Evolutionary conservation across 2,113 vertebrate species (phyloP), one percentile per base, ranked within the genome.

Genomic region (Jaculus jaculus): DNA sequence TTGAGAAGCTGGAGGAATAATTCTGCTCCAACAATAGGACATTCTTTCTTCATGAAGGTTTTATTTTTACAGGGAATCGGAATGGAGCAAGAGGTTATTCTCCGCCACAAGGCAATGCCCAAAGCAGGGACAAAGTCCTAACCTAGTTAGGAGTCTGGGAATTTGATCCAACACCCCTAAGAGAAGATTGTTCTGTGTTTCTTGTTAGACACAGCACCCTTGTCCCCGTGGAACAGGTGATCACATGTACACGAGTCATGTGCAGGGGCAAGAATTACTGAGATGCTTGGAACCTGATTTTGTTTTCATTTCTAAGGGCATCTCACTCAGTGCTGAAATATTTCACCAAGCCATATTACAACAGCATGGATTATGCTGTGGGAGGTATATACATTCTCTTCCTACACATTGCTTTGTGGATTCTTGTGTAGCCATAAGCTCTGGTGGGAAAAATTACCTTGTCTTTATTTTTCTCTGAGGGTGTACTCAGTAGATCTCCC

Each of bases 21-120:
- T 91, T 94, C 95, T 92, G 1, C 51, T 94, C 96, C n/a, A 89
- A 94, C 97, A 98, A n/a, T 65, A 95, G 90, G 72, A 97, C 96
- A 94, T 97, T 90, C 88, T 95, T 96, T 88, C 94, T 82, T 94
- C 65, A 95, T 72, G 71, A 30, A 96, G 86, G 84, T 73, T 95
- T 1, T 39, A 13, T 92, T 96, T 94, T 81, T 7, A 74, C 58
- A 95, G 92, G 30, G 12, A 96, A 15, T 74, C 60, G 96, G 74
- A 28, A 77, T 4, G 79, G 34, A 92, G 77, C 77, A 95, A 93
- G 54, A 94, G 68, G 92, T 93, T 96, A 95, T 85, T 72, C 88
- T 95, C 89, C 26, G 28, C 94, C 30, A 91, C 77, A 96, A 74
- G 92, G 91, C 79, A 97, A 51, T 95, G 93, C 95, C 90, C 73